Evolutionary conservation across 2,888 invertebrate genomes (phyloP), one percentile per base, ranked within the genome.

Genomic region (Scaptomyza flava): DNA sequence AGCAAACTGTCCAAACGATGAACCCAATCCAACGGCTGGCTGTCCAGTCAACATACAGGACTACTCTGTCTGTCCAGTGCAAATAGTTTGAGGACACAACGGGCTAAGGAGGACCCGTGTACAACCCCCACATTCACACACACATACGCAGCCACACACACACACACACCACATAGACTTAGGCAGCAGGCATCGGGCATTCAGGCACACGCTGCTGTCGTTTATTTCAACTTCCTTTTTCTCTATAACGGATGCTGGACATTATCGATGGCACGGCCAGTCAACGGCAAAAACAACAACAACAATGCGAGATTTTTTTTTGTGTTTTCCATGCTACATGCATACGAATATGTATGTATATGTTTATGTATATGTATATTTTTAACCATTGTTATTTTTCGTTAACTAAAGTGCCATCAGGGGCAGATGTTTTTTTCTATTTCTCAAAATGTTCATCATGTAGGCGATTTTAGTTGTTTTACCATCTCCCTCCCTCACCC

Each of bases 351-450:
- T 47, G 62, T 67, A 54, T 65, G 7, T 51, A 43, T 48, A 14
- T 42, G 27, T 56, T 34, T 14, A 41, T 38, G 30, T 36, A 46
- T 42, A 62, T 72, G 72, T 84, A 82, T 82, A 82, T 82, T 82
- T 82, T 86, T 85, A 88, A 80, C 84, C 79, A 79, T 88, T 86
- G 87, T 88, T 85, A 73, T 81, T 83, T 85, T 88, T 77, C 88
- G 79, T 81, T 79, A 77, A 89, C 90, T 89, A 90, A 90, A 90
- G 89, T 90, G 90, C 89, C 90, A 90, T 87, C 85, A 89, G 83
- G 82, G 81, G 90, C 90, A 90, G 90, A 90, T 90, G 90, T 90
- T 89, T 90, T 41, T 90, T 81, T 79, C 72, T 72, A 73, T 84
- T 71, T 81, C 62, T 61, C 65, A 33, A 42, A 64, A 58, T 54